phyloP scores from a whole-genome alignment of 2,888 invertebrate species.

The Morpho achilles region DNA sequence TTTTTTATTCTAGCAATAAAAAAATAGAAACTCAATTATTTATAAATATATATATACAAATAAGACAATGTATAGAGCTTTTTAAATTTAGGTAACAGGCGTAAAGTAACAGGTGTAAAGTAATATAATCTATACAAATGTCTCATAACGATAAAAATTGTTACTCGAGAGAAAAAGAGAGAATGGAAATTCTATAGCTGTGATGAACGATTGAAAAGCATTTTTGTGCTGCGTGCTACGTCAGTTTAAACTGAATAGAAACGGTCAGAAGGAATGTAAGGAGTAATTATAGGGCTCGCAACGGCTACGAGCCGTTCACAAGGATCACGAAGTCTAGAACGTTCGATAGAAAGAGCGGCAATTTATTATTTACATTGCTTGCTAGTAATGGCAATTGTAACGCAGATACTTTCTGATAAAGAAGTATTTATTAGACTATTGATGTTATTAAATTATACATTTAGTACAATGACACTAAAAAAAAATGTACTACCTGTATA shows the following conservation, averaged over 20 bases:
- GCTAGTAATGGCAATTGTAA: slow-evolving; percentile 41
- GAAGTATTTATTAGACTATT: slow-evolving; percentile 51
- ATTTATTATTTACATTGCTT: slow-evolving; percentile 35
- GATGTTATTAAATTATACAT: slow-evolving; percentile 62
- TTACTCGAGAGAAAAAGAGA: slow-evolving; percentile 43
- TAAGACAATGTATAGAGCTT: slow-evolving; percentile 79
- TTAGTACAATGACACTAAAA: slow-evolving; percentile 65
- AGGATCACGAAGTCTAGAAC: slow-evolving; percentile 6
- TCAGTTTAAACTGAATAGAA: slow-evolving; percentile 40
- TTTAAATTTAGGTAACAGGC: slow-evolving; percentile 70
- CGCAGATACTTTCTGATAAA: slow-evolving; percentile 47
- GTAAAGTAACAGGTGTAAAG: slow-evolving; percentile 51
- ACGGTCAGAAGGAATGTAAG: slow-evolving; percentile 22
- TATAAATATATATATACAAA: slow-evolving; percentile 67
- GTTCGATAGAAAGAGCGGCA: slow-evolving; percentile 7
- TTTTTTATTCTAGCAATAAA: slow-evolving; percentile 65
- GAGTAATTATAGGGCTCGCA: slow-evolving; percentile 43
- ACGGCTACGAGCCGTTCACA: slow-evolving; percentile 14
- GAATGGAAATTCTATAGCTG: slow-evolving; percentile 75
- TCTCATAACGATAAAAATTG: slow-evolving; percentile 44
- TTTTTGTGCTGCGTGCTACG: slow-evolving; percentile 67
- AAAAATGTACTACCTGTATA: slow-evolving; percentile 41
- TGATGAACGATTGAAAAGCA: slow-evolving; percentile 68
- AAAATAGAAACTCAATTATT: slow-evolving; percentile 77
- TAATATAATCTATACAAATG: slow-evolving; percentile 62